These are phyloP conservation scores for Anguilla pacifica DNA, from an alignment of 2,797 vertebrate species.

Conservation along the genomic window DNA sequence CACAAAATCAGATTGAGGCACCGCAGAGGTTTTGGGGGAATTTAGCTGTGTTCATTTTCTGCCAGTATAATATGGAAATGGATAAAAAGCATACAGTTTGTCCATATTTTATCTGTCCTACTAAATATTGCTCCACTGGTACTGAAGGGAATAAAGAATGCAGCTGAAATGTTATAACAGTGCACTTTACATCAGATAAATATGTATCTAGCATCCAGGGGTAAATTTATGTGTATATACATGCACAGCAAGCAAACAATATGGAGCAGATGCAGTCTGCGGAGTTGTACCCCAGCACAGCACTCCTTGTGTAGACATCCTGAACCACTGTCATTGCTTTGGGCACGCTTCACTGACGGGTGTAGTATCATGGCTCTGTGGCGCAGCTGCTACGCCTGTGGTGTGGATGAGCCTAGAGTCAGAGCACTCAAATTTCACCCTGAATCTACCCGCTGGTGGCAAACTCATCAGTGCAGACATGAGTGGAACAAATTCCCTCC, in stretches of 20 bases:
- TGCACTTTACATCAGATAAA: too few species aligned
- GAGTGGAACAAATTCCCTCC: not conserved
- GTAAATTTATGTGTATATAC: too few species aligned
- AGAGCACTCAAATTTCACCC: not conserved
- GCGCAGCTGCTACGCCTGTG: not conserved
- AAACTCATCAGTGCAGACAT: not conserved
- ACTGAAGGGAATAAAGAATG: not conserved
- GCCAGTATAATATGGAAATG: not conserved
- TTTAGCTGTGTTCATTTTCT: not conserved
- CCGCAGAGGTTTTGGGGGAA: not conserved
- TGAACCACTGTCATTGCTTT: too few species aligned
- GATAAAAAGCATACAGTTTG: not conserved
- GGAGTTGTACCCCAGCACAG: not conserved
- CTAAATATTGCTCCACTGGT: not conserved
- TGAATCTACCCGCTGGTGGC: not conserved
- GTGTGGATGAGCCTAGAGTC: not conserved
- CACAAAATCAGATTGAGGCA: not conserved
- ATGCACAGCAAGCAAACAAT: not conserved
- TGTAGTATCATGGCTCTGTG: not conserved
- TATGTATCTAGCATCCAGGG: too few species aligned
- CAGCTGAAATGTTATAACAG: too few species aligned
- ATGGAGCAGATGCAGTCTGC: not conserved
- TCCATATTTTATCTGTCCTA: not conserved
- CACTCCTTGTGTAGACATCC: too few species aligned
- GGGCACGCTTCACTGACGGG: too few species aligned